Evolutionary conservation across 2,888 invertebrate species (phyloP).

Genomic region (Ecliptopera silaceata): DNA sequence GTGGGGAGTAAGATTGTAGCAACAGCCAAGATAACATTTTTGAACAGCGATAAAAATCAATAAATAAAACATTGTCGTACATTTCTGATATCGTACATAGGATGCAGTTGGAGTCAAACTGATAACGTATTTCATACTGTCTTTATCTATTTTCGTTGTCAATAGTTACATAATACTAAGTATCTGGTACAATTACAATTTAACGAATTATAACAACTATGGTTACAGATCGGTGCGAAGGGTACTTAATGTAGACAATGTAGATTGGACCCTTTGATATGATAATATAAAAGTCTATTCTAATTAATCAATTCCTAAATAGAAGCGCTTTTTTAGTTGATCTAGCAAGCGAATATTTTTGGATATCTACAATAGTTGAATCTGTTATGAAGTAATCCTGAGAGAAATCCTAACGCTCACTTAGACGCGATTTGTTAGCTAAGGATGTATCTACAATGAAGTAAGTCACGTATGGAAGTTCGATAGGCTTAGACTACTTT

Average conservation of each 20-base stretch:
- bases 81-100: slow-evolving; percentile 31
- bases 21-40: slow-evolving; percentile 11
- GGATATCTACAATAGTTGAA: too few relatives aligned
- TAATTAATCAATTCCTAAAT: too few relatives aligned
- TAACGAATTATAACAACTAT: neutral
- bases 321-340: neutral
- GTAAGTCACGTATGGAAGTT: neutral
- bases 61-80: slow-evolving; percentile 3
- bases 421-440: neutral
- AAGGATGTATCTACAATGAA: neutral
- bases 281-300: too few relatives aligned
- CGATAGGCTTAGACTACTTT: neutral
- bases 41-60: slow-evolving; percentile 7
- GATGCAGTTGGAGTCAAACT: neutral
- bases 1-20: neutral
- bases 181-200: too few relatives aligned
- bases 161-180: neutral
- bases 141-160: neutral
- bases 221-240: neutral
- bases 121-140: neutral
- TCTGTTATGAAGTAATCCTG: too few relatives aligned
- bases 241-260: neutral
- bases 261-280: neutral
- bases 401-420: too few relatives aligned
- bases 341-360: neutral